phyloP scores from a whole-genome alignment of 2,797 vertebrate genomes.

The Lates japonicus region DNA sequence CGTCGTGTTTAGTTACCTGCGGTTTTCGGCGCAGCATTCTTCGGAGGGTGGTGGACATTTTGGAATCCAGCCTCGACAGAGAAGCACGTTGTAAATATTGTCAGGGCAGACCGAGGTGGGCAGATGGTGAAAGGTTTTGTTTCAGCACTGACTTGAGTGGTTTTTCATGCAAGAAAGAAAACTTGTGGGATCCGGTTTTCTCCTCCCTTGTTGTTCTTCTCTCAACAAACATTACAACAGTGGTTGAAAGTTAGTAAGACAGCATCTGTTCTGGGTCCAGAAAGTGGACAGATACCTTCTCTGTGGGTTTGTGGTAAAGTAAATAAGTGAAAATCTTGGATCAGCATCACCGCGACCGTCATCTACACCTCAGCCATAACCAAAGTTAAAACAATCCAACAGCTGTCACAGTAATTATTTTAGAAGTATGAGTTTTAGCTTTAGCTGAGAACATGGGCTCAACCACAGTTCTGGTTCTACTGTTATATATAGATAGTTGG shows the following conservation, averaged over 20 bases:
- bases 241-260: constrained; percentile 39
- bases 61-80: constrained; percentile 37
- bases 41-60: constrained; percentile 53
- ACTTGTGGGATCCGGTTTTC: constrained; percentile 53
- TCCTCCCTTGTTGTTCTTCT: constrained; percentile 57
- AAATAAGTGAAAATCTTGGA: constrained; percentile 59
- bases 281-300: constrained; percentile 35
- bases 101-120: constrained; percentile 48
- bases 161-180: constrained; percentile 54
- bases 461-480: constrained; percentile 24
- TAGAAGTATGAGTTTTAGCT: constrained; percentile 26
- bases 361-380: constrained; percentile 54
- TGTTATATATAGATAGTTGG: not conserved
- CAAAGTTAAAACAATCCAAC: constrained; percentile 33
- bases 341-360: constrained; percentile 61
- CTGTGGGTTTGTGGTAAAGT: constrained; percentile 53
- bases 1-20: constrained; percentile 64
- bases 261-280: constrained; percentile 33
- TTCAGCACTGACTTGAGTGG: constrained; percentile 42
- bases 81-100: constrained; percentile 68
- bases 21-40: constrained; percentile 68
- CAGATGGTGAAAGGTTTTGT: constrained; percentile 64
- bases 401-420: constrained; percentile 61
- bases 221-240: constrained; percentile 58
- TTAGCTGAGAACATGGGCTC: constrained; percentile 47